Evolutionary conservation across 2,113 vertebrate species (phyloP), one percentile per base, ranked within the genome.

Genomic region (Glaucomys volans): DNA sequence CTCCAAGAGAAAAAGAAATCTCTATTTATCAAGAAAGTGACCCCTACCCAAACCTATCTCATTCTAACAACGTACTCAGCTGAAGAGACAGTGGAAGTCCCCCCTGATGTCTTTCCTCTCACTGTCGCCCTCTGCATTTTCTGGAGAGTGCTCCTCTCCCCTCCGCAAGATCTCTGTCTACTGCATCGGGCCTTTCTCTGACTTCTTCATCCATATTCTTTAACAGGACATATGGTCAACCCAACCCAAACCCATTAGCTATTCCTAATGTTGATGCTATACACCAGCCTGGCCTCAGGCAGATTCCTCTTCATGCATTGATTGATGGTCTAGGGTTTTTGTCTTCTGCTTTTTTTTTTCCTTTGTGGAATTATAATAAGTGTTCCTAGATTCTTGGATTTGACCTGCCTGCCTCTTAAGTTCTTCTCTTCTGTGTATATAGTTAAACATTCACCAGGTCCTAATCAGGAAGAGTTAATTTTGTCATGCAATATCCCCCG

Each of bases 391-490:
- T 47, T 57, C 72, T 35, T 81, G 26, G 24, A 52, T 85, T 71
- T 89, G 72, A 76, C n/a, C 47, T 67, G 28, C 18, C 5, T 8
- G 9, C 67, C 59, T 67, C 30, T 82, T 76, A 54, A 72, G 82
- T 77, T 57, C 20, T 62, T 81, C 32, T 86, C 24, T 37, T 87
- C 13, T 57, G 30, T 24, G 42, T 14, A 42, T 28, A 50, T 64
- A 87, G 62, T 67, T 94, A 76, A 82, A 90, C 71, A 64, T 42
- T 57, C 32, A 26, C n/a, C 14, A 79, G 11, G 32, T n/a, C 47
- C 52, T 92, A 64, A 77, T 93, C 64, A 87, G 67, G 87, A 82
- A 28, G 42, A 92, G 82, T 44, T 82, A 64, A 74, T 54, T 40
- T 88, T 22, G 42, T 20, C 44, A 64, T 8, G 54, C 17, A 52